Base-by-base conservation (phyloP, 2,797 vertebrate species). In the Yasuhikotakia modesta region DNA sequence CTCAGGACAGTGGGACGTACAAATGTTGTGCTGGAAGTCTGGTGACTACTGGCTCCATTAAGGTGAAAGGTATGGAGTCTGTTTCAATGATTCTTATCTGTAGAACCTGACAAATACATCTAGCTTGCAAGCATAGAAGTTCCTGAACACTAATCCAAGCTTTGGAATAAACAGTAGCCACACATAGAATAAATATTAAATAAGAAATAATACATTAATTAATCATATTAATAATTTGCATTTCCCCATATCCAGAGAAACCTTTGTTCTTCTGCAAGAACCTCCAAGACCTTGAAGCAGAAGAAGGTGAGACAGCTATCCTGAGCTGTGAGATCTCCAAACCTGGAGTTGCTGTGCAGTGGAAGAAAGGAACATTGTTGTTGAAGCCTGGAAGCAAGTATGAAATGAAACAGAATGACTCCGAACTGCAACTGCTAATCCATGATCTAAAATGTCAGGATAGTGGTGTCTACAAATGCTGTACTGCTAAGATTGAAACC, bases 321-420 rank as follows among this genome's bases (percentile, higher is more conserved):
- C 85, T 97, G 55, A 87, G 22, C 79, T 97, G 96, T 65, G 92
- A 95, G 86, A 84, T 96, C 64, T 96, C 96, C 52, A 95, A 90
- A 82, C 81, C 86, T 7, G 90, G 88, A 52, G 67, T 88, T 1
- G 86, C 92, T 0, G 84, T 88, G 0, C 84, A 89, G 0, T 98
- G 97, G 97, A 90, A 92, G 83, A 98, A 94, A 85, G 94, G 94
- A 16, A 88, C 85, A 0, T 89, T 93, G 21, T 78, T 79, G 3
- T 85, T 98, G 11, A 90, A 87, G 83, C 84, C 91, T 1, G 88
- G 92, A 16, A 92, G 48, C 12, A 78, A 69, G 64, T 78, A 79
- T 68, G 65, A 84, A 65, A 76, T 85, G 0, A 84, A 58, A 43
- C 75, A 82, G 50, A 57, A 81, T 64, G 82, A 73, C 13, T 76